phyloP scores from a whole-genome alignment of 2,888 invertebrate species.

The Venusia cambrica region DNA sequence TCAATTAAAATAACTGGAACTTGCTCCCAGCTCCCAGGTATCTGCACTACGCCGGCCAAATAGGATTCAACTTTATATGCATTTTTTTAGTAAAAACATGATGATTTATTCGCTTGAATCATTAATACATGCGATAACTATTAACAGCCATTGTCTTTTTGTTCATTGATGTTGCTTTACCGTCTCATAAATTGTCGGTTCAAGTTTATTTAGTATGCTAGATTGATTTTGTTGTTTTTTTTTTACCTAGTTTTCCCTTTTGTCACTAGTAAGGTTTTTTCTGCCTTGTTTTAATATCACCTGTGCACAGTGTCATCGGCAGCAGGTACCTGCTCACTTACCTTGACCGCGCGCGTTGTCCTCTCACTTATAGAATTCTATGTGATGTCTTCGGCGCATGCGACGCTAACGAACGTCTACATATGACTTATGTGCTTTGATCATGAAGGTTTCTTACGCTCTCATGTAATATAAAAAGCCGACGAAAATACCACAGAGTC shows the following conservation, averaged over 20 bases:
- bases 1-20: slow-evolving; percentile 55
- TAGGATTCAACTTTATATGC: slow-evolving; percentile 43
- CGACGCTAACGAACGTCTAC: slow-evolving; percentile 32
- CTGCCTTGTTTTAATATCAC: slow-evolving; percentile 55
- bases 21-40: slow-evolving; percentile 46
- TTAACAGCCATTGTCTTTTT: too few relatives aligned
- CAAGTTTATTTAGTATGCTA: too few relatives aligned
- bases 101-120: slow-evolving; percentile 28
- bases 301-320: slow-evolving; percentile 59
- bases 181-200: too few relatives aligned
- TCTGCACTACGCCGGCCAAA: slow-evolving; percentile 41
- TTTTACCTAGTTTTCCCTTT: too few relatives aligned
- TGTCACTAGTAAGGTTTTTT: too few relatives aligned
- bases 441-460: slow-evolving; percentile 22
- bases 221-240: too few relatives aligned
- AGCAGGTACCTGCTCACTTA: slow-evolving; percentile 62
- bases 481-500: too few relatives aligned
- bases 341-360: slow-evolving; percentile 73
- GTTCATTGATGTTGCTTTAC: too few relatives aligned
- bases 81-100: slow-evolving; percentile 43
- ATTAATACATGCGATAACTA: slow-evolving; percentile 10
- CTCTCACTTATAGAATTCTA: slow-evolving; percentile 62
- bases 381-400: slow-evolving; percentile 44
- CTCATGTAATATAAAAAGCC: too few relatives aligned
- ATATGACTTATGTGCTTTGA: slow-evolving; percentile 33